Percentiles rank a stretch among this genome's conserved stretches.
Conservation (phyloP, 1,140 invertebrate species). For the Ostrea edulis region DNA sequence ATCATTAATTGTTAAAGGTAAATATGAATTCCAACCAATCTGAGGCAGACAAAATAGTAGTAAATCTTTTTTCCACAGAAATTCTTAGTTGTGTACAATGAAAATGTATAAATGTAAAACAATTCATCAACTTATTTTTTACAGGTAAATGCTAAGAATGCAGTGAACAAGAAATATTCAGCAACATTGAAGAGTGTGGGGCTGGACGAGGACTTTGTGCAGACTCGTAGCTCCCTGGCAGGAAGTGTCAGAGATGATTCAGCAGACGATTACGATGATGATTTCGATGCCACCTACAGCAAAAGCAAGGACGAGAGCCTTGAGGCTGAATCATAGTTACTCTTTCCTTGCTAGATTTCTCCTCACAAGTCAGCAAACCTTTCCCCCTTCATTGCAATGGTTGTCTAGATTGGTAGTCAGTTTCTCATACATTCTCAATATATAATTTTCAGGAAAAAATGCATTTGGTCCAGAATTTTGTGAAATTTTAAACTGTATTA, state of each 20-base stretch:
- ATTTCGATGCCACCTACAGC: conserved; percentile 54
- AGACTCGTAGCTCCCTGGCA: conserved; percentile 59
- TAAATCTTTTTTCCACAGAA: too few relatives aligned
- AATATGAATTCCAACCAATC: too few relatives aligned
- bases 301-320: conserved; percentile 23
- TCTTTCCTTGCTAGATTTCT: neutral
- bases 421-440: too few relatives aligned
- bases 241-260: conserved; percentile 56
- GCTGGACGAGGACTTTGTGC: conserved; percentile 68
- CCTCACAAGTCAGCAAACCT: conserved; percentile 7
- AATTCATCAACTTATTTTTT: conserved; percentile 6
- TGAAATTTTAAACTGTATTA: too few relatives aligned
- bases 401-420: too few relatives aligned
- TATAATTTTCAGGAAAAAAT: too few relatives aligned
- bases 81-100: too few relatives aligned
- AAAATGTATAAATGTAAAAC: too few relatives aligned
- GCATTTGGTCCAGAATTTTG: too few relatives aligned
- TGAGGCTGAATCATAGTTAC: neutral
- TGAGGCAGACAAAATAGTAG: too few relatives aligned
- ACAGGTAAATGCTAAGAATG: conserved; percentile 71
- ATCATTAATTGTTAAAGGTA: too few relatives aligned
- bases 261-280: conserved; percentile 58
- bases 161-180: conserved; percentile 72
- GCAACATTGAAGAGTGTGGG: conserved; percentile 68
- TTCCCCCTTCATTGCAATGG: neutral